Conservation (phyloP, 2,113 vertebrate genomes). For the Oceanites oceanicus region DNA sequence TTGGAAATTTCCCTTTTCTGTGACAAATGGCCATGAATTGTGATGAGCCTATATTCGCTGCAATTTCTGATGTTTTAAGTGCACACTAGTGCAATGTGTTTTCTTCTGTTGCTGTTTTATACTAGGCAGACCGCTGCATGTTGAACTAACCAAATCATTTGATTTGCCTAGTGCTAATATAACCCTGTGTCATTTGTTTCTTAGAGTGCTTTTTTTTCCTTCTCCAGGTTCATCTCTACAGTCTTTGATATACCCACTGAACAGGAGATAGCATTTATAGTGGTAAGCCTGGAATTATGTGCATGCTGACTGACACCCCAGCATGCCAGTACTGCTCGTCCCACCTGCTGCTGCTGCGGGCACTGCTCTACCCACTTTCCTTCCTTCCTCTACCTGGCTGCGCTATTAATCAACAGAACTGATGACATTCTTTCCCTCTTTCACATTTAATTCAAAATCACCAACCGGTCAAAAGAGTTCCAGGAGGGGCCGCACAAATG, state of each 20-base stretch:
- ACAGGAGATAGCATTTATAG: neutral
- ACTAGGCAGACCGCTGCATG: neutral
- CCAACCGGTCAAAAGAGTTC: neutral
- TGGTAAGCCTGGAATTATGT: neutral
- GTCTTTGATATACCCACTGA: neutral
- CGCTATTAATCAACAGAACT: neutral
- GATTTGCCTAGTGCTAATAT: neutral
- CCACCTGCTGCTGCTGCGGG: neutral
- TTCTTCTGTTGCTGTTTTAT: neutral
- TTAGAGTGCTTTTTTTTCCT: neutral
- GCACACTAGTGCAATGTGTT: neutral
- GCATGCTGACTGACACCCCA: neutral
- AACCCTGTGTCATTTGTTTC: neutral
- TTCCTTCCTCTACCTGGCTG: neutral
- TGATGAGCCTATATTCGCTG: neutral
- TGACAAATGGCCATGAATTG: neutral
- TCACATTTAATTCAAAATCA: neutral
- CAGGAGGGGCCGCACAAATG: neutral
- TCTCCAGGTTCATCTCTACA: neutral
- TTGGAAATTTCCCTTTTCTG: neutral
- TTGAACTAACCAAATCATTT: neutral
- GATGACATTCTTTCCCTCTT: neutral
- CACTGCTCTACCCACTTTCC: neutral
- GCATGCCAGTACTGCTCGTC: fast-evolving
- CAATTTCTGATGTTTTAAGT: no score